Evolutionary conservation across 2,888 invertebrate genomes (phyloP).

Genomic region (Leptodirus hochenwartii): DNA sequence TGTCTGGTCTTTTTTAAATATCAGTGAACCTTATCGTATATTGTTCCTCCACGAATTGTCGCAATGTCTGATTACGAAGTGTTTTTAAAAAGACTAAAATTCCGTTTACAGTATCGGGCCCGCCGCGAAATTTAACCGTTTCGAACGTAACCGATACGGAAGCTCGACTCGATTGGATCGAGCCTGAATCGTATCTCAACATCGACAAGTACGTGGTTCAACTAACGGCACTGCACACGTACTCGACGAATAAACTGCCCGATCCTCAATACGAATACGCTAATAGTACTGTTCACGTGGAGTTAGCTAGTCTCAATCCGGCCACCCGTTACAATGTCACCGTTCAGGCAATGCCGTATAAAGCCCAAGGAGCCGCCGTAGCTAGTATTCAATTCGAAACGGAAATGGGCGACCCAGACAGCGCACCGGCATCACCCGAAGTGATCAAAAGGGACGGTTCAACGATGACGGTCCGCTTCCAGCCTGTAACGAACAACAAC

Average conservation of each 20-base stretch:
- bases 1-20: too few relatives aligned
- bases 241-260: slow-evolving; percentile 30
- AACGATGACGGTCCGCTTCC: slow-evolving; percentile 46
- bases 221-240: slow-evolving; percentile 36
- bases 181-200: slow-evolving; percentile 33
- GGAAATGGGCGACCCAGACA: slow-evolving; percentile 48
- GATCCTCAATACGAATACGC: slow-evolving; percentile 39
- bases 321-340: slow-evolving; percentile 60
- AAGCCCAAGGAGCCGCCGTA: slow-evolving; percentile 38
- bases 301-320: slow-evolving; percentile 46
- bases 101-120: slow-evolving; percentile 42
- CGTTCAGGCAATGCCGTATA: slow-evolving; percentile 43
- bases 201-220: slow-evolving; percentile 37
- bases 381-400: slow-evolving; percentile 41
- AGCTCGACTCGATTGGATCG: slow-evolving; percentile 37
- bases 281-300: slow-evolving; percentile 36
- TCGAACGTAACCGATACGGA: slow-evolving; percentile 43
- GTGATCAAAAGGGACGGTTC: slow-evolving; percentile 40
- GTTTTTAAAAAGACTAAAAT: too few relatives aligned
- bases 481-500: slow-evolving; percentile 50
- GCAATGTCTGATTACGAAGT: too few relatives aligned
- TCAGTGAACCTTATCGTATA: too few relatives aligned
- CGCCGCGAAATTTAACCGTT: slow-evolving; percentile 42
- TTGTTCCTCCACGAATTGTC: too few relatives aligned
- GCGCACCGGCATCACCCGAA: slow-evolving; percentile 48